Base-by-base conservation (phyloP, 2,797 vertebrate species). In the Petrocephalus sullivani region DNA sequence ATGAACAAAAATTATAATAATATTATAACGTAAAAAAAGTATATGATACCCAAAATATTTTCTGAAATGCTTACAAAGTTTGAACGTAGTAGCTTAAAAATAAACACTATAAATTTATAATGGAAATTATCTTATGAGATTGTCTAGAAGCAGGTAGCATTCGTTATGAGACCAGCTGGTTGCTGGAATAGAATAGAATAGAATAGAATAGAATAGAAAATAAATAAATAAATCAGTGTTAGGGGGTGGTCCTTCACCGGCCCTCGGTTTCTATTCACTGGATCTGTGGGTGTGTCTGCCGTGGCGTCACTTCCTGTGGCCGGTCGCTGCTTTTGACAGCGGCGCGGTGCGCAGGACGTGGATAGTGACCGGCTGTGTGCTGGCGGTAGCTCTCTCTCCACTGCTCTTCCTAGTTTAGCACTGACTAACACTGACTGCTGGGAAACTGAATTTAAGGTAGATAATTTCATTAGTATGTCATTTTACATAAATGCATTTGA, bases 241-340 rank as follows among this genome's bases (percentile, higher is more conserved):
- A 46, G 85, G 12, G 61, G 54, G 75, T n/a, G 87, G 64, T 81
- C 71, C 87, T 49, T 54, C 46, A 83, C n/a, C 19, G 81, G 81
- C 58, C 58, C 87, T 87, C 88, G 67, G 56, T 90, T 90, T 61
- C 92, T 61, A 96, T 96, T 96, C 87, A 95, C 91, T 90, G 89
- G 94, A 90, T 92, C 87, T 81, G 93, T 94, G 94, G 96, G 96
- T 96, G 96, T 96, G 96, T 96, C 95, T 0, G 90, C 86, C 87
- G 88, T 87, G 87, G 89, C 86, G 92, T 90, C 87, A 89, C 64
- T 92, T 95, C 95, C 95, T 46, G 9, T 23, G 81, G 12, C 81
- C 49, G 4, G 28, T 54, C 5, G 91, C 89, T 90, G 89, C 90
- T 87, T 95, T 93, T 96, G 96, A 95, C 95, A 96, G 95, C 94